Percentiles rank a stretch among this genome's conserved stretches.
Conservation (phyloP, 2,113 vertebrate genomes). For the Camelus dromedarius region DNA sequence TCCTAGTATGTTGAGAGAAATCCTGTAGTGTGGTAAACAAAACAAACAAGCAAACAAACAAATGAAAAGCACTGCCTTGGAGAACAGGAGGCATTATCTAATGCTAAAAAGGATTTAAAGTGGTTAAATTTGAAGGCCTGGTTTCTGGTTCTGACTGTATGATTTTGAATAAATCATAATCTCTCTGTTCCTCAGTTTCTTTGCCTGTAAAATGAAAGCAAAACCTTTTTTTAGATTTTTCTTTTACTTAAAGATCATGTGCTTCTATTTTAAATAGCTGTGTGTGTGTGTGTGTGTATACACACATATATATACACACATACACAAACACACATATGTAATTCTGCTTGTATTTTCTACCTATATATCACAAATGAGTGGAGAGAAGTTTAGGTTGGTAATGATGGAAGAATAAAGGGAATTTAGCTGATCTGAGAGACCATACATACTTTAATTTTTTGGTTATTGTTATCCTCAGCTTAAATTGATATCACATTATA, state of each 20-base stretch:
- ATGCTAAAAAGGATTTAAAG: constrained; percentile 52
- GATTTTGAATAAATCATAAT: constrained; percentile 52
- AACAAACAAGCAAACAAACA: not conserved
- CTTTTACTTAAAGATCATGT: constrained; percentile 33
- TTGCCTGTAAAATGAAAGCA: constrained; percentile 9
- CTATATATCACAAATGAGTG: constrained; percentile 3
- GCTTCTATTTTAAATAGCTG: constrained; percentile 34
- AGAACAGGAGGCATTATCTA: constrained; percentile 59
- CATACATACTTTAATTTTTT: constrained; percentile 28
- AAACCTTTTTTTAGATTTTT: not conserved
- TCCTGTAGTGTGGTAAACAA: not conserved
- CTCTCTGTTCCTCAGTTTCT: constrained; percentile 39
- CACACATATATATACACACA: not conserved
- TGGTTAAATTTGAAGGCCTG: constrained; percentile 57
- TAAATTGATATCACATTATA: constrained; percentile 50
- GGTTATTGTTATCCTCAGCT: not conserved
- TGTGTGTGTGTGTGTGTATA: too few relatives aligned
- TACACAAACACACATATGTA: not conserved
- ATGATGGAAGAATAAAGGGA: constrained; percentile 4
- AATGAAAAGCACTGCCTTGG: not conserved
- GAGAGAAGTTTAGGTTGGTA: not conserved
- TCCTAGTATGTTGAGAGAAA: constrained; percentile 58
- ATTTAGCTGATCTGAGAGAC: constrained; percentile 13
- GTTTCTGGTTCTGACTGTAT: constrained; percentile 51
- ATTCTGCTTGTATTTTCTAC: constrained; percentile 34